Evolutionary conservation across 2,113 vertebrate genomes (phyloP).

Genomic region (Scomber colias): DNA sequence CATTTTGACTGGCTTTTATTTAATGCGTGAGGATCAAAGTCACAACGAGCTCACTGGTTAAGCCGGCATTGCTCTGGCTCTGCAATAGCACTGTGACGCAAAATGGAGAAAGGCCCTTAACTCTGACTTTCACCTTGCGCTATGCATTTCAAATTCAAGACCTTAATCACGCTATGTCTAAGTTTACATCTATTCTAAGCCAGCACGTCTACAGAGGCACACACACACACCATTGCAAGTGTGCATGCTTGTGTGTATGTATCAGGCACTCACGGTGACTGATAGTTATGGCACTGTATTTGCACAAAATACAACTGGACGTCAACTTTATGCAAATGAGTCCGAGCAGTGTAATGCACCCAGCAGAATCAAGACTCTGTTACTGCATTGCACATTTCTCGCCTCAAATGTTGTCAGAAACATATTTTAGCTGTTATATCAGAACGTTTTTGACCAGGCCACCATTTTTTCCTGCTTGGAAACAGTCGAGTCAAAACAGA

Average conservation of each 20-base stretch:
- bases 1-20: conserved; percentile 39
- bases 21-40: conserved; percentile 30
- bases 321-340: too few relatives aligned
- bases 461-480: too few relatives aligned
- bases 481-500: too few relatives aligned
- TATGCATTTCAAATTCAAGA: conserved; percentile 12
- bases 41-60: conserved; percentile 13
- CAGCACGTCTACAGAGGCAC: not conserved
- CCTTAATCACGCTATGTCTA: not conserved
- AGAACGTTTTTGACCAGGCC: too few relatives aligned
- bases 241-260: not conserved
- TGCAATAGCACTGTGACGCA: not conserved
- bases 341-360: too few relatives aligned
- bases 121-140: conserved; percentile 1
- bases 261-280: too few relatives aligned
- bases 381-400: too few relatives aligned
- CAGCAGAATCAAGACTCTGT: too few relatives aligned
- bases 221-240: not conserved
- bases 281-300: too few relatives aligned
- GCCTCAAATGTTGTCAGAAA: too few relatives aligned
- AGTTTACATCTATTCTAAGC: not conserved
- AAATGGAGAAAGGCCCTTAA: conserved; percentile 2
- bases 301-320: too few relatives aligned
- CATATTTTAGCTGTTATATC: too few relatives aligned
- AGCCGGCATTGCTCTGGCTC: not conserved